A percentile compares a stretch with the other conserved stretches of the same genome.
phyloP scores from a whole-genome alignment of 2,888 invertebrate genomes.

The Dyspetes luteomarginatus region DNA sequence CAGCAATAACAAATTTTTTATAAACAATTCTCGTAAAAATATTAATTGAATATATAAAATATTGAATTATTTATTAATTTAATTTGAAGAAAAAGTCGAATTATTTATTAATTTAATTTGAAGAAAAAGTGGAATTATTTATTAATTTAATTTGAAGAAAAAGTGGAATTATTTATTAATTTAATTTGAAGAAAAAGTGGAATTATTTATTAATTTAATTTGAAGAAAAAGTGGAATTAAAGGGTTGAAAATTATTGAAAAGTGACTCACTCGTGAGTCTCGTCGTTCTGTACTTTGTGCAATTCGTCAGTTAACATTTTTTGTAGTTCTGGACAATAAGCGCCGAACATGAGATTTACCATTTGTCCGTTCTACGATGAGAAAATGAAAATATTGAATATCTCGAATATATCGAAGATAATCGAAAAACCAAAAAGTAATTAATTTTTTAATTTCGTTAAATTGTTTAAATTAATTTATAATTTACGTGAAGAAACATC shows the following conservation, averaged over 20 bases:
- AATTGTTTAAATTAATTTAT: conserved; percentile 1
- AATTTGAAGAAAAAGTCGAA: background rate
- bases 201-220: conserved; percentile 12
- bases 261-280: conserved; percentile 76
- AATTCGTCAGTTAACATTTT: conserved; percentile 88
- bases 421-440: background rate
- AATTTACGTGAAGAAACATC: conserved; percentile 88
- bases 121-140: too few species aligned
- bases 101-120: too few species aligned
- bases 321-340: conserved; percentile 92
- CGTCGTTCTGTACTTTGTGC: conserved; percentile 74
- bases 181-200: background rate
- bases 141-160: too few species aligned
- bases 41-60: background rate
- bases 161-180: background rate
- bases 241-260: background rate
- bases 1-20: too few species aligned
- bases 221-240: background rate
- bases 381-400: conserved; percentile 4
- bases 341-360: conserved; percentile 92
- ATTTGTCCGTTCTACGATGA: conserved; percentile 88
- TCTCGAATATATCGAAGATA: background rate
- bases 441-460: background rate
- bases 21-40: background rate
- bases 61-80: background rate